phyloP scores from a whole-genome alignment of 2,113 vertebrate species.

The Hippotragus niger region DNA sequence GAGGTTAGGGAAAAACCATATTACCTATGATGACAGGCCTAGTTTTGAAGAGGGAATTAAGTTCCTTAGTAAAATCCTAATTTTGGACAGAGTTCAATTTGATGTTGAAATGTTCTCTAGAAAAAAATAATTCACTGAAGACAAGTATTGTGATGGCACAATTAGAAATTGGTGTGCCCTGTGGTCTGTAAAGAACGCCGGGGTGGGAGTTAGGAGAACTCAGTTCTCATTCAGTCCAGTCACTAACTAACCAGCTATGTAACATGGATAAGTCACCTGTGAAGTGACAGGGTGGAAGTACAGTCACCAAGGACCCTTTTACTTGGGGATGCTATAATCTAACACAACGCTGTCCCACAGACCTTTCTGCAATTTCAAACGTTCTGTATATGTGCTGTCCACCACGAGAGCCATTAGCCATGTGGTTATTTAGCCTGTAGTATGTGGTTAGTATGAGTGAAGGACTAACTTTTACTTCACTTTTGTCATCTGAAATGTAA shows the following conservation, averaged over 20 bases:
- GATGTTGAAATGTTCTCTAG: conserved; percentile 15
- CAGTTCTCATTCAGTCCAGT: background rate
- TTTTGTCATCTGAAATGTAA: conserved; percentile 37
- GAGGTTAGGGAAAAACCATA: background rate
- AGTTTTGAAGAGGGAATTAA: conserved; percentile 36
- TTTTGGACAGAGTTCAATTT: background rate
- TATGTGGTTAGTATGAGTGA: background rate
- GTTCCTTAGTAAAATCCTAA: conserved; percentile 27
- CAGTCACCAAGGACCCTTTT: background rate
- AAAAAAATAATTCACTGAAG: background rate
- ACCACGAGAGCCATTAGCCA: background rate
- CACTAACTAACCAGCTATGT: background rate
- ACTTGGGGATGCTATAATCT: background rate
- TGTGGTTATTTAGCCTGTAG: background rate
- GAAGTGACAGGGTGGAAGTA: background rate
- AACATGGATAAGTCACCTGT: background rate
- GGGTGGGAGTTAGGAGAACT: background rate
- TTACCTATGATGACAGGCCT: background rate
- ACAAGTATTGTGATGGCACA: background rate
- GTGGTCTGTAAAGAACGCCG: background rate
- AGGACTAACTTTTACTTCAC: background rate
- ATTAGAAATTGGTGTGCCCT: background rate
- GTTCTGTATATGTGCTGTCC: background rate
- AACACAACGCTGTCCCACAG: background rate
- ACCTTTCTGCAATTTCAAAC: background rate